A percentile compares a stretch with the other conserved stretches of the same genome.
phyloP scores from a whole-genome alignment of 2,888 invertebrate species.

The Drepanosiphum platanoidis region DNA sequence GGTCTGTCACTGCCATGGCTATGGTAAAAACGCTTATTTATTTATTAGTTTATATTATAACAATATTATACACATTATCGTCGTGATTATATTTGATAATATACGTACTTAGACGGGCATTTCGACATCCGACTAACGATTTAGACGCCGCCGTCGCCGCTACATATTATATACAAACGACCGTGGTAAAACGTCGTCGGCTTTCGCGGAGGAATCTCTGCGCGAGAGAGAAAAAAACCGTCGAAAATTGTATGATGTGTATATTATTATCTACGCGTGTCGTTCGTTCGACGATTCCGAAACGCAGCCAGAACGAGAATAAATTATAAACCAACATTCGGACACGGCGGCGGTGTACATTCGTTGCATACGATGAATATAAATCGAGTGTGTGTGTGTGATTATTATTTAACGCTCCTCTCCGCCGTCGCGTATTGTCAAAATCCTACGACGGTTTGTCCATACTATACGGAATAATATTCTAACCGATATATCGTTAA shows the following conservation, averaged over 20 bases:
- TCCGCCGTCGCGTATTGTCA: not conserved
- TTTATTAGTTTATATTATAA: too few relatives aligned
- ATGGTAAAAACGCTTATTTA: too few relatives aligned
- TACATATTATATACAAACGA: too few relatives aligned
- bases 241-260: not conserved
- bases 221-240: not conserved
- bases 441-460: not conserved
- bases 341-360: not conserved
- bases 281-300: too few relatives aligned
- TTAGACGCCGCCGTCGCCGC: not conserved
- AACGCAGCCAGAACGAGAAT: not conserved
- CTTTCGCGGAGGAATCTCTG: not conserved
- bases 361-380: conserved; percentile 18
- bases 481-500: conserved; percentile 15
- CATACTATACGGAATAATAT: not conserved
- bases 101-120: not conserved
- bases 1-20: conserved; percentile 20
- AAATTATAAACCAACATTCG: not conserved
- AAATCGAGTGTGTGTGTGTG: not conserved
- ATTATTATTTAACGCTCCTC: too few relatives aligned
- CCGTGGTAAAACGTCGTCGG: conserved; percentile 34
- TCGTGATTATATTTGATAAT: too few relatives aligned
- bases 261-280: not conserved
- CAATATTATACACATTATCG: too few relatives aligned
- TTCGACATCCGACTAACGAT: conserved; percentile 6